Base-by-base conservation (phyloP, 2,113 vertebrate genomes). In the Pachypanchax playfairii region DNA sequence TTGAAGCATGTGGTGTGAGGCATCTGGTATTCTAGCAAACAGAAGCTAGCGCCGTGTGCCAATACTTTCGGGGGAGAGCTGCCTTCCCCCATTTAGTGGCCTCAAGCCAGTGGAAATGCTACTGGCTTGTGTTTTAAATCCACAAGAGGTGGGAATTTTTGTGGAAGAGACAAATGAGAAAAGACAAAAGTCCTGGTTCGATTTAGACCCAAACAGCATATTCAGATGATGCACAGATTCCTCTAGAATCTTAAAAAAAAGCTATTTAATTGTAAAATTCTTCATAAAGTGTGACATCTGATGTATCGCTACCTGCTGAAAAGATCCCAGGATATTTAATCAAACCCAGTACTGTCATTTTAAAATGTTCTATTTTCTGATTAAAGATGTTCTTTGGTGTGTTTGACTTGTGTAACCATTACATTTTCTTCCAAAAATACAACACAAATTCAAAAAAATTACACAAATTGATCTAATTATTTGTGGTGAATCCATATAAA, bases 1-100 rank as follows among this genome's bases (percentile, higher is more conserved):
- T 65, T 76, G 80, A 81, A 84, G 86, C 89, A 86, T 85, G 85
- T 86, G 86, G 87, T 60, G 77, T 65, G 85, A 85, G 85, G 77
- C 84, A 85, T 86, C 84, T 87, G 83, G 79, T 82, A 86, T 86
- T 82, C 82, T 62, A 77, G 77, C 70, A 83, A 87, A 84, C 83
- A 89, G 82, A 85, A 85, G 80, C 85, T 67, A 63, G 59, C 42
- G 8, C 55, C 55, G 84, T 86, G 48, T 86, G 86, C 86, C 84
- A 85, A 68, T 59, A 66, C 72, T 70, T 75, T 70, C 28, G 18
- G 70, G 49, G 75, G 68, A 74, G 64, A 64, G 63, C 31, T 46
- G 55, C 75, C 73, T 51, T 73, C 70, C 67, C 75, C 78, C 64
- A n/a, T 65, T 72, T 59, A 7, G 55, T 62, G 31, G 77, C 82